Conservation (phyloP, 2,797 vertebrate species). For the Otolemur crassicaudatus region DNA sequence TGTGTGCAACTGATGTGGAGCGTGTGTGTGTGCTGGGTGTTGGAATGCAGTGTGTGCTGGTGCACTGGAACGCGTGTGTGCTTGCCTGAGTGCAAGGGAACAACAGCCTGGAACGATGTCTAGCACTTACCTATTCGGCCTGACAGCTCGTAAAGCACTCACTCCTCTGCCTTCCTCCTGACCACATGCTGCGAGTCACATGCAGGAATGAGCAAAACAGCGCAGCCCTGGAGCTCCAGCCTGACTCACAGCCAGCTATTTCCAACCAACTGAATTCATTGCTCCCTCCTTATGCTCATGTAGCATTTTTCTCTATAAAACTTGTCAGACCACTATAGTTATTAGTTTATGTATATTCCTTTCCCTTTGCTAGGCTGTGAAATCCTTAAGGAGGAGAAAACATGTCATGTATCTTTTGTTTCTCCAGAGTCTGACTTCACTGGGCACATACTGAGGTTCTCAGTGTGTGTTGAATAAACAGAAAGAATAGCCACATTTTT, state of each 20-base stretch:
- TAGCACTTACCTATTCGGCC: background rate
- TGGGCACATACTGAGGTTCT: background rate
- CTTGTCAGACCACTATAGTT: background rate
- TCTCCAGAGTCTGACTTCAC: background rate
- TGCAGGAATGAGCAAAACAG: background rate
- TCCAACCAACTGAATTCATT: background rate
- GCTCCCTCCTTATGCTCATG: background rate
- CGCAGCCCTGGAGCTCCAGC: background rate
- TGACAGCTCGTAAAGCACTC: background rate
- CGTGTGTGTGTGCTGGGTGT: background rate
- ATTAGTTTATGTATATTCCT: background rate
- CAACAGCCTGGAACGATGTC: background rate
- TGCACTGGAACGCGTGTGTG: background rate
- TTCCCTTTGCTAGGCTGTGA: background rate
- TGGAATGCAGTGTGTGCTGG: background rate
- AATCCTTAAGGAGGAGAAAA: background rate
- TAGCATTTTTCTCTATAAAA: background rate
- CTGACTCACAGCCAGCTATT: conserved; percentile 29
- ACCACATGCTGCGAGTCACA: conserved; percentile 24
- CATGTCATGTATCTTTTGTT: background rate
- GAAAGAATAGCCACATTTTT: background rate
- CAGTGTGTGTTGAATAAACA: background rate
- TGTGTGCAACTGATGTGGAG: background rate
- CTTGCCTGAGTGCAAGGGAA: background rate
- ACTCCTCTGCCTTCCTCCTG: background rate